Evolutionary conservation across 2,113 vertebrate species (phyloP), one percentile per base, ranked within the genome.

Genomic region (Thunnus thynnus): DNA sequence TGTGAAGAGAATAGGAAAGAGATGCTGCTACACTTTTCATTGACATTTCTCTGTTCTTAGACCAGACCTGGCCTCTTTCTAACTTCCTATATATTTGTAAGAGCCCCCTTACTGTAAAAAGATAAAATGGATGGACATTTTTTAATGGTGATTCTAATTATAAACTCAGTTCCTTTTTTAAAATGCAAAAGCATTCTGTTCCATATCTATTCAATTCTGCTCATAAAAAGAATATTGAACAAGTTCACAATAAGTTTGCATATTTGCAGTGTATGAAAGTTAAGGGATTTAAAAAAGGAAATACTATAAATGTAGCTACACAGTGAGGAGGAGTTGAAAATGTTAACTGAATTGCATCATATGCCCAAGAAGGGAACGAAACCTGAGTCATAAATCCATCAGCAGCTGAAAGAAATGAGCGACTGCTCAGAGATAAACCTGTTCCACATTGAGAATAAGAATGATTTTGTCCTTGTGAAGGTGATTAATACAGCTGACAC

Each of bases 1-100:
- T 84, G 91, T 86, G 89, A 91, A 84, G 54, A 78, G 64, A 76
- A n/a, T 4, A 50, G 27, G 36, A 36, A 47, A 32, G 58, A 32
- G 44, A 64, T 47, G 48, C 36, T 30, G 61, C 51, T 52, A 18
- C 20, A 63, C 9, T 58, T 82, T 60, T 78, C 18, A 54, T 13
- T 4, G 18, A 20, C 60, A 46, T 13, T 46, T 11, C 13, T 46
- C 41, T 79, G 76, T 58, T 72, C 71, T 66, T 54, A 36, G 18
- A 47, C 6, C 14, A 54, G 13, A 27, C 60, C 20, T 58, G 4
- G 4, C 18, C 14, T 58, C n/a, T 47, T 12, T 68, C 7, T 57
- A 50, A 36, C 16, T 13, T 25, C 14, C 16, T 58, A 7, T 30
- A 25, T 12, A 6, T 57, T 32, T 62, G 20, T 2, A 55, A 74